Conservation (phyloP, 37 sponge, comb jelly and placozoan species). For the Bolinopsis microptera region DNA sequence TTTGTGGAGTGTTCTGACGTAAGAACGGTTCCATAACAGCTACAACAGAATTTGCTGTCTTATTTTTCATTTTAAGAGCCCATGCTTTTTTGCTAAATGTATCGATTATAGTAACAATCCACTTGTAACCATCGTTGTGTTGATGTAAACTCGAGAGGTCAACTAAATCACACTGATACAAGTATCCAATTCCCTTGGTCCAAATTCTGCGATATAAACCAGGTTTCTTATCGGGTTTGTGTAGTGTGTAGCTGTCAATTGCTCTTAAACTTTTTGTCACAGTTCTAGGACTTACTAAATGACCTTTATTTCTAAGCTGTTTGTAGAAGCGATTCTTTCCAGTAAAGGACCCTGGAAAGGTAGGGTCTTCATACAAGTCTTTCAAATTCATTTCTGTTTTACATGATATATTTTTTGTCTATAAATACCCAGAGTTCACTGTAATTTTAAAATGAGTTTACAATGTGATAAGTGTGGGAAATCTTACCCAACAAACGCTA, state of each 20-base stretch:
- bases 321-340: not conserved
- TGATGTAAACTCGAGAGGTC: not conserved
- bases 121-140: not conserved
- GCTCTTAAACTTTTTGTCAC: not conserved
- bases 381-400: not conserved
- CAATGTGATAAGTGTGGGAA: not conserved
- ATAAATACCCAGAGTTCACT: not conserved
- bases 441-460: not conserved
- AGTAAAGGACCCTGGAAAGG: not conserved
- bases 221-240: slow-evolving; percentile 19
- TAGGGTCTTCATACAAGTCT: not conserved
- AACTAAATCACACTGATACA: slow-evolving; percentile 1
- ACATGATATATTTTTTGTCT: not conserved
- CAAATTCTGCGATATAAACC: not conserved
- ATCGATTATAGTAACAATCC: slow-evolving; percentile 18
- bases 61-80: slow-evolving; percentile 46
- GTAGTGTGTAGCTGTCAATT: slow-evolving; percentile 29
- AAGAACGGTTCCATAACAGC: not conserved
- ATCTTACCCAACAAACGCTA: not conserved
- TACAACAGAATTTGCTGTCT: not conserved
- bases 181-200: not conserved
- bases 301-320: not conserved
- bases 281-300: not conserved
- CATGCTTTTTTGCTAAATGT: slow-evolving; percentile 50
- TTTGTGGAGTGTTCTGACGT: not conserved